Conservation (phyloP, 2,797 vertebrate species). For the Melanotaenia nigrans region DNA sequence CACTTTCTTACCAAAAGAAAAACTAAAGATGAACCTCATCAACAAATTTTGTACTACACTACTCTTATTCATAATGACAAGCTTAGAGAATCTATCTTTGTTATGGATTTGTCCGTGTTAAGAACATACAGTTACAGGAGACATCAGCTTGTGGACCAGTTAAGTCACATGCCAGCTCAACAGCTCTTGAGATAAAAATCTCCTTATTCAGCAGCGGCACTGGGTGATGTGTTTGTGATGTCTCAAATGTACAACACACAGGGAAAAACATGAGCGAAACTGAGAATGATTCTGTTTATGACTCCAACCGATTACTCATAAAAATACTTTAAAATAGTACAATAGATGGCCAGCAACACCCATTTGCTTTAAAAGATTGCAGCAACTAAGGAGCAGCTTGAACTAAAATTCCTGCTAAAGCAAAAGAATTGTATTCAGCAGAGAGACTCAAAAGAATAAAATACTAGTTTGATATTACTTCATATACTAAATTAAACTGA, state of each 20-base stretch:
- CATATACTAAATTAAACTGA: neutral
- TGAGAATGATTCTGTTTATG: neutral
- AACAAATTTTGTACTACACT: neutral
- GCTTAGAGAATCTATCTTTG: neutral
- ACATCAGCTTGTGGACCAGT: neutral
- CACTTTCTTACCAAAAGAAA: constrained; percentile 1
- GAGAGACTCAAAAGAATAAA: neutral
- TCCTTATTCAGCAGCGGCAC: neutral
- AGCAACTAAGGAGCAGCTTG: neutral
- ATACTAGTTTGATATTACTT: no score
- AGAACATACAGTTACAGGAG: neutral
- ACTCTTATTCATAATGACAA: neutral
- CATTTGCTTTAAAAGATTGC: neutral
- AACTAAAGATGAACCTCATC: neutral
- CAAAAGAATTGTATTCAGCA: neutral
- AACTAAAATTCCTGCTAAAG: constrained; percentile 1
- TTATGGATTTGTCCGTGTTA: neutral
- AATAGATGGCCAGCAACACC: neutral
- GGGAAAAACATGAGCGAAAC: neutral
- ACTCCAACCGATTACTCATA: neutral
- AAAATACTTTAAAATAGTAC: neutral
- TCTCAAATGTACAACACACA: neutral
- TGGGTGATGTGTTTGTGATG: constrained; percentile 5
- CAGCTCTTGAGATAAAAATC: neutral
- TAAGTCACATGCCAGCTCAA: neutral